A percentile compares a stretch with the other conserved stretches of the same genome.
phyloP scores from a whole-genome alignment of 1,140 invertebrate species.

The Lutraria rhynchaena region DNA sequence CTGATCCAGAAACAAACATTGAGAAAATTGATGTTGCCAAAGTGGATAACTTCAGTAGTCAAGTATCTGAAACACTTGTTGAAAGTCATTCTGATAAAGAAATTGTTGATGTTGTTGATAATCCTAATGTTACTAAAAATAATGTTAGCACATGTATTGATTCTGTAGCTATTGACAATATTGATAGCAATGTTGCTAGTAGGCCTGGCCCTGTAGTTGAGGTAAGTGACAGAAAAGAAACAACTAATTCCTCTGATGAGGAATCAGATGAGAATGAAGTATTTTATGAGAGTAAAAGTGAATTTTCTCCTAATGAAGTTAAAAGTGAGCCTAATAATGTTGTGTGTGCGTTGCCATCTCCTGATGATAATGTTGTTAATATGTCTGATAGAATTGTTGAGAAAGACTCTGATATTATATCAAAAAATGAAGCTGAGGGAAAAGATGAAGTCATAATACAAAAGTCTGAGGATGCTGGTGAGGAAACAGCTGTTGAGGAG shows the following conservation, averaged over 20 bases:
- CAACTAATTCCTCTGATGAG: slow-evolving; percentile 2
- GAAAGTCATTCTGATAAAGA: slow-evolving; percentile 4
- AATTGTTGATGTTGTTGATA: slow-evolving; percentile 1
- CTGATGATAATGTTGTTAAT: background rate
- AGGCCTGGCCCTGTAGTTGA: background rate
- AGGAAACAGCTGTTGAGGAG: background rate
- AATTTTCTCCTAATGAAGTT: background rate
- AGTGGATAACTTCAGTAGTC: too few relatives aligned
- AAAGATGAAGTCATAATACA: background rate
- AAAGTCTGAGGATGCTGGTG: background rate
- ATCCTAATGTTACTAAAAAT: background rate
- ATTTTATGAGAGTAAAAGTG: slow-evolving; percentile 39
- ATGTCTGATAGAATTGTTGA: background rate
- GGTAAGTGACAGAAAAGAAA: background rate
- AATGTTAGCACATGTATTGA: background rate
- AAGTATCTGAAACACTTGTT: background rate
- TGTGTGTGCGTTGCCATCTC: too few relatives aligned
- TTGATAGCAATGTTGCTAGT: background rate
- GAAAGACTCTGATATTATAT: background rate
- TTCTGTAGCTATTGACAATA: background rate
- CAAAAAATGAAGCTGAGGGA: background rate
- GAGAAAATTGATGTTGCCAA: background rate
- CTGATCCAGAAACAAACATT: background rate
- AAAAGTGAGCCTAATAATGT: background rate
- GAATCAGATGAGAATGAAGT: slow-evolving; percentile 14